Evolutionary conservation across 2,113 vertebrate genomes (phyloP).

Genomic region (Myotis yumanensis): DNA sequence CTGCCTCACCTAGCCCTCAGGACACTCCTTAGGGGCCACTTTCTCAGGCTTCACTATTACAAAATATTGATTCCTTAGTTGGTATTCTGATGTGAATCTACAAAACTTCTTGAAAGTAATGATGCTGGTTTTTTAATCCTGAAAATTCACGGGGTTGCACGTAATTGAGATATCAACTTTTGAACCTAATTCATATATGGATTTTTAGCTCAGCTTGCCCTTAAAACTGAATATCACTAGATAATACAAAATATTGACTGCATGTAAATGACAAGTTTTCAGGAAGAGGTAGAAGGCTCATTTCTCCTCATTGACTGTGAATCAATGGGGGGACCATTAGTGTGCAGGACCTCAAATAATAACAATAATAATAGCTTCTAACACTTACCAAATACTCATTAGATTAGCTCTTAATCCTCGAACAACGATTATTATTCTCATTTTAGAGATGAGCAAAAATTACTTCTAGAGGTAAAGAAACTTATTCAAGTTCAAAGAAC

Average conservation of each 20-base stretch:
- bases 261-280: conserved; percentile 74
- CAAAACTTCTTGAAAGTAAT: conserved; percentile 68
- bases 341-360: conserved; percentile 11
- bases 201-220: conserved; percentile 76
- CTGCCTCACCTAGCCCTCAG: neutral
- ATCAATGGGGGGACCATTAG: conserved; percentile 35
- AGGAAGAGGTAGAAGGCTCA: conserved; percentile 59
- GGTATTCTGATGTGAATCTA: conserved; percentile 63
- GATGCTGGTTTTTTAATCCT: conserved; percentile 69
- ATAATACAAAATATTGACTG: conserved; percentile 70
- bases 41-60: conserved; percentile 28
- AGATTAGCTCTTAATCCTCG: conserved; percentile 48
- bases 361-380: conserved; percentile 38
- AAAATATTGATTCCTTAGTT: conserved; percentile 65
- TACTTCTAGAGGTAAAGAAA: neutral
- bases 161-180: conserved; percentile 74
- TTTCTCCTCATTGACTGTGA: conserved; percentile 71
- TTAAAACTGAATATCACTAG: conserved; percentile 74
- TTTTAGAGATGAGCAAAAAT: conserved; percentile 54
- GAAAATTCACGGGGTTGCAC: conserved; percentile 70
- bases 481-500: conserved; percentile 1
- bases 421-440: conserved; percentile 2
- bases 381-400: conserved; percentile 47
- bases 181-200: conserved; percentile 75
- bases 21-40: neutral